These are phyloP conservation scores for Drosophila engyochracea DNA, from an alignment of 2,888 invertebrate genomes.

Conservation along the genomic window DNA sequence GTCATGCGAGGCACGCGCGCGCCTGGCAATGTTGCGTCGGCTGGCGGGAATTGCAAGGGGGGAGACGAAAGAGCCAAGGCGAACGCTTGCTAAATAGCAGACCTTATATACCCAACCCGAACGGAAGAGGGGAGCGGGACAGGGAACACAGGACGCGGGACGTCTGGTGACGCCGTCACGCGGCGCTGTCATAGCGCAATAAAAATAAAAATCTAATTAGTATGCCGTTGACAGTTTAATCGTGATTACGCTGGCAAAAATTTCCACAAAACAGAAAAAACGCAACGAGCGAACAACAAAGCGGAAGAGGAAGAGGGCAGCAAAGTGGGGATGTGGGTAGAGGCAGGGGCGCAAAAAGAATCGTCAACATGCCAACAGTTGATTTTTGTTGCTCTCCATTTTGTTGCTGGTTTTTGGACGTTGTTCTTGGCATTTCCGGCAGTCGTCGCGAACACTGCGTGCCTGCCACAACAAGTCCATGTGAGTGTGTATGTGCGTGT, in stretches of 20 bases:
- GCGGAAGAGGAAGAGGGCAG: neutral
- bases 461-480: constrained; percentile 60
- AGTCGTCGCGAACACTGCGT: constrained; percentile 65
- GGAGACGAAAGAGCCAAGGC: neutral
- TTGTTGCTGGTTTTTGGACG: constrained; percentile 60
- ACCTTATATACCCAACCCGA: neutral
- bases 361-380: constrained; percentile 82
- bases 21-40: constrained; percentile 35
- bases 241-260: constrained; percentile 85
- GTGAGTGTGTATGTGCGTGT: constrained; percentile 8
- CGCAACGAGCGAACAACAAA: constrained; percentile 5
- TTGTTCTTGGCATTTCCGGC: constrained; percentile 79
- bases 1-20: constrained; percentile 72
- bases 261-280: constrained; percentile 59
- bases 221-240: constrained; percentile 86
- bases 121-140: constrained; percentile 6
- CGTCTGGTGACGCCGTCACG: constrained; percentile 68
- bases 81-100: constrained; percentile 46
- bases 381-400: constrained; percentile 68
- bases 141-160: constrained; percentile 28
- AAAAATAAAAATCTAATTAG: constrained; percentile 85
- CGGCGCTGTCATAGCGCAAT: constrained; percentile 79
- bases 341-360: constrained; percentile 12
- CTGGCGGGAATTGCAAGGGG: constrained; percentile 25
- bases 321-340: neutral